Evolutionary conservation across 2,113 vertebrate genomes (phyloP).

Genomic region (Leucoraja erinaceus): DNA sequence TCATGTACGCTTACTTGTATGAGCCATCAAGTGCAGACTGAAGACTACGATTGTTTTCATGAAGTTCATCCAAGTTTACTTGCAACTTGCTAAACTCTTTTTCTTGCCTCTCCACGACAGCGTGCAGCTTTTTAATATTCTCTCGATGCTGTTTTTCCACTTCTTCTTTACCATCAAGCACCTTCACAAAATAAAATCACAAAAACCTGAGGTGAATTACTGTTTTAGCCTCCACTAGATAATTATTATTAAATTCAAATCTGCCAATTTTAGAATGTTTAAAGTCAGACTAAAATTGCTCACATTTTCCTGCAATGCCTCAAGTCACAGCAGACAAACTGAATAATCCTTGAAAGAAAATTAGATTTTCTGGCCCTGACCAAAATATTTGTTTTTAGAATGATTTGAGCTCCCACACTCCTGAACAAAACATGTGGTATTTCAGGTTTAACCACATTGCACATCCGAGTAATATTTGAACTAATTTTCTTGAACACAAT

Average conservation of each 20-base stretch:
- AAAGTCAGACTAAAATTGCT: not conserved
- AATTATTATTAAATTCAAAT: not conserved
- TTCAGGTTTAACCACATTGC: not conserved
- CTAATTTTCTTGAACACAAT: not conserved
- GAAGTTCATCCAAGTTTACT: conserved; percentile 68
- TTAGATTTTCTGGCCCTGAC: not conserved
- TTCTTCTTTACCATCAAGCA: conserved; percentile 91
- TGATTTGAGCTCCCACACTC: not conserved
- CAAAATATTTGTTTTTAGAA: not conserved
- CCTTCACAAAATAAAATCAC: conserved; percentile 51
- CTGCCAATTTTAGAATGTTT: not conserved
- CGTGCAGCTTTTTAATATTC: conserved; percentile 85
- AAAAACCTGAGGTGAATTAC: conserved; percentile 29
- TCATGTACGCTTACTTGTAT: conserved; percentile 69
- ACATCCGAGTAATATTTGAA: not conserved
- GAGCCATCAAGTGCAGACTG: conserved; percentile 82
- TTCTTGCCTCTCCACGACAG: conserved; percentile 80
- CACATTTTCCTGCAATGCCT: not conserved
- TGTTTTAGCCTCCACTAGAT: not conserved
- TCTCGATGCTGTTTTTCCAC: conserved; percentile 92
- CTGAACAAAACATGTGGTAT: not conserved
- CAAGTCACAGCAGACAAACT: not conserved
- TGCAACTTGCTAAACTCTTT: conserved; percentile 74
- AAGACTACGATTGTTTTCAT: conserved; percentile 80
- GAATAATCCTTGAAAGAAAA: not conserved